Evolutionary conservation across 2,888 invertebrate species (phyloP), one percentile per base, ranked within the genome.

Genomic region (Eulithis testata): DNA sequence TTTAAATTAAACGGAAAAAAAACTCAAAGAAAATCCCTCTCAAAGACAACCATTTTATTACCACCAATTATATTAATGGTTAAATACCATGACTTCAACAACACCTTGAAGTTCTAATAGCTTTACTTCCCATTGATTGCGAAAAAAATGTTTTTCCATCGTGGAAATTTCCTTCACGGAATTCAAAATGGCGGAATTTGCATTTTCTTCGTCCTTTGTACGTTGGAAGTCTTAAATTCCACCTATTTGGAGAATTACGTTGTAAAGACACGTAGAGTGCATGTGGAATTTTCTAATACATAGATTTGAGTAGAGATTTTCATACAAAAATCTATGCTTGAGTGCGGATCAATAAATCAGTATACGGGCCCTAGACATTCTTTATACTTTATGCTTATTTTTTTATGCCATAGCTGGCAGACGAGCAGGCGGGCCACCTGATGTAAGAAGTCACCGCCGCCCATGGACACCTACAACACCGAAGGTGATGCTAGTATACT

Each of bases 71-170:
- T n/a, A n/a, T n/a, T n/a, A 47, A 12, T 11, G 36, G 45, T 11
- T 9, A 56, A 47, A 7, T 2, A 47, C 5, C 12, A 47, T 56
- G 11, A 43, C 51, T 59, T 54, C 53, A 53, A 31, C 5, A 2
- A 52, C 14, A 60, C n/a, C 59, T 51, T 27, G 59, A 43, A 43
- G 27, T 14, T 43, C n/a, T 52, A 60, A 60, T 60, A 12, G 59
- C 31, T 31, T 36, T 60, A 12, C 36, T 52, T 52, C 14, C 31
- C 31, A 31, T 36, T 44, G 31, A 7, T 60, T 44, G 44, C 14
- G 0, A 49, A 49, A 40, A 31, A 58, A 14, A 50, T 50, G n/a
- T 50, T 44, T 36, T 59, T 45, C 36, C 52, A 45, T 8, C 6
- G 31, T 44, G 51, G 52, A 52, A 60, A 45, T 52, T 52, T 44